These are phyloP conservation scores for Cyrtodaria siliqua DNA, from an alignment of 2,888 invertebrate genomes.

Conservation along the genomic window DNA sequence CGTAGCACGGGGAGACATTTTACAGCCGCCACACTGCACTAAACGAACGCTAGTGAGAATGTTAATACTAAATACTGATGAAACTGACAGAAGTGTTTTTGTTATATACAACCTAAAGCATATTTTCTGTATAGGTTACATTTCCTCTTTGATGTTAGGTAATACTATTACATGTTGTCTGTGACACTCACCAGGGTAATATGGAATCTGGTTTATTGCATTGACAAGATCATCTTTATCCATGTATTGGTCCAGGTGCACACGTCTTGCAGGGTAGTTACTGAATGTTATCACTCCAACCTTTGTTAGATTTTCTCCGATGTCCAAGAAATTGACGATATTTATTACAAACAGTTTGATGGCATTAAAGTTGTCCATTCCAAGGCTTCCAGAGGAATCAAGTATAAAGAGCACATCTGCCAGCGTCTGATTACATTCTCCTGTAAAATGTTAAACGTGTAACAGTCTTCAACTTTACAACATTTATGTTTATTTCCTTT, in stretches of 20 bases:
- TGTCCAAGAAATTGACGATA: slow-evolving; percentile 45
- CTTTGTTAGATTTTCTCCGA: slow-evolving; percentile 35
- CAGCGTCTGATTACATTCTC: slow-evolving; percentile 51
- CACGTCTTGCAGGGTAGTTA: slow-evolving; percentile 42
- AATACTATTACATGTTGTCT: too few species aligned
- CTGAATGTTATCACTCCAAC: slow-evolving; percentile 59
- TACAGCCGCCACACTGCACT: too few species aligned
- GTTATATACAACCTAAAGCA: too few species aligned
- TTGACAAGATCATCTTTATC: slow-evolving; percentile 32
- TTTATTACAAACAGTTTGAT: slow-evolving; percentile 50
- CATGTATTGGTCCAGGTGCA: slow-evolving; percentile 32
- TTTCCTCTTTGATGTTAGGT: too few species aligned
- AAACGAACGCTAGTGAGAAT: too few species aligned
- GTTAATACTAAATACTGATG: too few species aligned
- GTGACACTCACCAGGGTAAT: slow-evolving; percentile 59
- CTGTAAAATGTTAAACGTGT: slow-evolving; percentile 22
- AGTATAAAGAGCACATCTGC: slow-evolving; percentile 56
- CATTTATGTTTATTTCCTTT: too few species aligned
- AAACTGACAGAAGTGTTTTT: too few species aligned
- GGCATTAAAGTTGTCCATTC: slow-evolving; percentile 30
- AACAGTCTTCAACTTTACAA: too few species aligned
- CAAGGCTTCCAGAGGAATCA: slow-evolving; percentile 59
- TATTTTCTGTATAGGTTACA: too few species aligned
- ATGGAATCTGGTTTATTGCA: slow-evolving; percentile 50
- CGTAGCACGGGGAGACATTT: too few species aligned